Evolutionary conservation across 2,797 vertebrate species (phyloP).

Genomic region (Adrianichthys oophorus): DNA sequence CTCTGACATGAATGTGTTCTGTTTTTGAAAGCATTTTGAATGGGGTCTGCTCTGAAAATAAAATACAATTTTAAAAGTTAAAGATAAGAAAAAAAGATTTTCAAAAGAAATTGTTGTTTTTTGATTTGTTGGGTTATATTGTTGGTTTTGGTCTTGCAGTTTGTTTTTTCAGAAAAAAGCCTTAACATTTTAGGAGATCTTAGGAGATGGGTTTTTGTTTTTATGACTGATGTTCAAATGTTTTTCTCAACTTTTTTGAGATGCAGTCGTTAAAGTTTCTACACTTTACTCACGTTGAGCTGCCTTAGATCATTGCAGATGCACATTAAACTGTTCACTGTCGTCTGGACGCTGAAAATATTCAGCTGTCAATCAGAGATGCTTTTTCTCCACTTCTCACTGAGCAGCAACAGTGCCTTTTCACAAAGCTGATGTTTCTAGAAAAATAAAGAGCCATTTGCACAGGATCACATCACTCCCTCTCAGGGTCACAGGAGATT

Average conservation of each 20-base stretch:
- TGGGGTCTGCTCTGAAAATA: too few species aligned
- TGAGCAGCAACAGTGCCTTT: constrained; percentile 60
- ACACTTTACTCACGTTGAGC: background rate
- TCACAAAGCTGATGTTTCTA: constrained; percentile 12
- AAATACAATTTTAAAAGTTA: too few species aligned
- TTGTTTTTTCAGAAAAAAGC: too few species aligned
- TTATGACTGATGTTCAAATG: too few species aligned
- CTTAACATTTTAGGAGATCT: too few species aligned
- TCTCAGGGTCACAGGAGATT: constrained; percentile 15
- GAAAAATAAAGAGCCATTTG: background rate
- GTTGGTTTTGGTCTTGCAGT: too few species aligned
- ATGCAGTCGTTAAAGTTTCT: background rate
- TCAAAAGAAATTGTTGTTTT: too few species aligned
- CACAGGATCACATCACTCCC: background rate
- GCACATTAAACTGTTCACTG: background rate
- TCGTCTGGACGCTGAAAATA: background rate
- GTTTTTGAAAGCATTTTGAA: too few species aligned
- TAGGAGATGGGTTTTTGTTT: too few species aligned
- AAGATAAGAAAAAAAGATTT: too few species aligned
- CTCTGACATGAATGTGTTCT: too few species aligned
- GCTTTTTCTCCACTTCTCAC: constrained; percentile 16
- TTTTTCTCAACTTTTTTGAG: background rate
- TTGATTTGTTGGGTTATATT: too few species aligned
- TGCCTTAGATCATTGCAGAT: background rate
- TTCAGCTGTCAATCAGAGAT: constrained; percentile 2